Conservation (phyloP, 2,797 vertebrate genomes). For the Poecilia picta region DNA sequence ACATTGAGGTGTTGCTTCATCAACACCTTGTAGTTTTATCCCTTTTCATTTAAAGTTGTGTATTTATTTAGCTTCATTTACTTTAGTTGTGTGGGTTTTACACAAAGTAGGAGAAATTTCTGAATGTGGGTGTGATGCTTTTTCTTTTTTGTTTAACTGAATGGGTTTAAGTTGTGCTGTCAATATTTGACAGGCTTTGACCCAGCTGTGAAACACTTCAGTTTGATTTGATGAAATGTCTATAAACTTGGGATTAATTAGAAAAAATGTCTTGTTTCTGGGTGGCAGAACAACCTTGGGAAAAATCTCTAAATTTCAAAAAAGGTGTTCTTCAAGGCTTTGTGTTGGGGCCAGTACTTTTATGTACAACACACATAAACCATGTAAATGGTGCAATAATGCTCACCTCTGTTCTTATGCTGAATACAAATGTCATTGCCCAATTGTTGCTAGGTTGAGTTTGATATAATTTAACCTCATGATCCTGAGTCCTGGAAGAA, state of each 20-base stretch:
- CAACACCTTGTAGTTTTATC: background rate
- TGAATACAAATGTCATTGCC: background rate
- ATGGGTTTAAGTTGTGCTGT: constrained; percentile 64
- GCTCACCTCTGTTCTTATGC: background rate
- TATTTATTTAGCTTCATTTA: constrained; percentile 72
- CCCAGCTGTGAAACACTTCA: constrained; percentile 54
- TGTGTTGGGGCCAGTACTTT: background rate
- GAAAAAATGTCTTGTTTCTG: constrained; percentile 45
- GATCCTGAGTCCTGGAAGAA: background rate
- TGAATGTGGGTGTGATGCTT: constrained; percentile 36
- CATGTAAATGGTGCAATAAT: background rate
- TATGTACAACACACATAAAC: background rate
- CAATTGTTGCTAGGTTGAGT: background rate
- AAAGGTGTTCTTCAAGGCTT: background rate
- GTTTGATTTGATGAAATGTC: constrained; percentile 56
- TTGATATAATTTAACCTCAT: background rate
- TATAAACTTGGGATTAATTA: constrained; percentile 63
- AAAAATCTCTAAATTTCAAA: background rate
- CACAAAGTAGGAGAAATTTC: constrained; percentile 15
- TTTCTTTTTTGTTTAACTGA: constrained; percentile 48
- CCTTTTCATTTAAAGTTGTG: constrained; percentile 44
- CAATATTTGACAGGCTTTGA: constrained; percentile 80
- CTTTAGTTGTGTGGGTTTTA: constrained; percentile 58
- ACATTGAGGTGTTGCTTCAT: constrained; percentile 10
- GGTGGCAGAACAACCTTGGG: background rate